These are phyloP conservation scores for Perccottus glenii DNA, from an alignment of 2,113 vertebrate species.

Conservation along the genomic window DNA sequence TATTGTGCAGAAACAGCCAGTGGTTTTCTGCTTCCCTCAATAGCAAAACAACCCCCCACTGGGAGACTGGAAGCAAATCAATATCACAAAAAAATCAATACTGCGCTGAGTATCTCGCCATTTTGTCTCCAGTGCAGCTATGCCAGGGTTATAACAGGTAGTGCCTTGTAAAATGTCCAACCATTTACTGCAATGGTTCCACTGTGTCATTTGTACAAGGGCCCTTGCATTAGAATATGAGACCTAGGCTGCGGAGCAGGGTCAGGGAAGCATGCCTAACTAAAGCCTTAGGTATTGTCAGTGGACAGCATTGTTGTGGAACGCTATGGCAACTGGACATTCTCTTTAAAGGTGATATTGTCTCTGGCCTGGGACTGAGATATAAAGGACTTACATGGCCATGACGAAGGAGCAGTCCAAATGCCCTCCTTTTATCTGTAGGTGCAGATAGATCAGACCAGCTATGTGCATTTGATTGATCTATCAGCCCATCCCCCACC, in stretches of 20 bases:
- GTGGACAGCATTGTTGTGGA: slow-evolving; percentile 70
- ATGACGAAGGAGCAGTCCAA: slow-evolving; percentile 60
- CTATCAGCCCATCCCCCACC: slow-evolving; percentile 66
- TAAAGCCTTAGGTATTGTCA: slow-evolving; percentile 66
- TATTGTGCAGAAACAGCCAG: slow-evolving; percentile 16
- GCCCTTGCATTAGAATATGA: slow-evolving; percentile 70
- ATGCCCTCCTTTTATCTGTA: slow-evolving; percentile 64
- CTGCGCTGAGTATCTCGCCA: slow-evolving; percentile 61
- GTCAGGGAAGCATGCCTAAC: slow-evolving; percentile 67
- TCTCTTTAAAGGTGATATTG: slow-evolving; percentile 77
- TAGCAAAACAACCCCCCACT: slow-evolving; percentile 54
- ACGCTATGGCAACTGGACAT: slow-evolving; percentile 77
- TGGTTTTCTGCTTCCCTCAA: slow-evolving; percentile 22
- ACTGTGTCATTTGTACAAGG: slow-evolving; percentile 50
- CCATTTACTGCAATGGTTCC: slow-evolving; percentile 45
- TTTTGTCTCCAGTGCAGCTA: slow-evolving; percentile 64
- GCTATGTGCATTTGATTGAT: slow-evolving; percentile 74
- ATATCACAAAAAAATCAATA: slow-evolving; percentile 73
- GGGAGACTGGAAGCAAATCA: slow-evolving; percentile 63
- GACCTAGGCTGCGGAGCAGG: slow-evolving; percentile 58
- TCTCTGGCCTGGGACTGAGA: slow-evolving; percentile 64
- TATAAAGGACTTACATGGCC: slow-evolving; percentile 62
- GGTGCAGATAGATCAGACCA: slow-evolving; percentile 70
- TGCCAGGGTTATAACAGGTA: slow-evolving; percentile 29
- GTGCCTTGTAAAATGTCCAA: slow-evolving; percentile 65